These are phyloP conservation scores for Labeo rohita DNA, from an alignment of 2,113 vertebrate genomes.

Conservation along the genomic window DNA sequence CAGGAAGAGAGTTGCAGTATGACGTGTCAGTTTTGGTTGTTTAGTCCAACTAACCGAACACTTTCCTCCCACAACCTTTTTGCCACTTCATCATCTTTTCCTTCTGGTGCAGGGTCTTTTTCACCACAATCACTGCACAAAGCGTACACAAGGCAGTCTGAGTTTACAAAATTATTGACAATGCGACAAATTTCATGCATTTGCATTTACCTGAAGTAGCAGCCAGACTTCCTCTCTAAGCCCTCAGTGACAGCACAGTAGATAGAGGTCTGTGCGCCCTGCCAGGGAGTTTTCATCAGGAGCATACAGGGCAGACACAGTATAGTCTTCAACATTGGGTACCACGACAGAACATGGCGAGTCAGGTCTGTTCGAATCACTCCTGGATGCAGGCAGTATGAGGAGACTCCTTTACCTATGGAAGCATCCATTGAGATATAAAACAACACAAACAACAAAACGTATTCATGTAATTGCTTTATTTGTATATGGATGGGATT, in stretches of 20 bases:
- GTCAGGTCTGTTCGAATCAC: slow-evolving; percentile 74
- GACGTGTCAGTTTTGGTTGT: slow-evolving; percentile 36
- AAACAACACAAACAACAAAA: neutral
- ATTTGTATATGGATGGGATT: neutral
- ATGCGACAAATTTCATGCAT: neutral
- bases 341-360: slow-evolving; percentile 68
- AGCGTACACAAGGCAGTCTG: neutral
- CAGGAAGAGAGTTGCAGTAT: neutral
- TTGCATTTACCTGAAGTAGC: slow-evolving; percentile 75
- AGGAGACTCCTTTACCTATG: slow-evolving; percentile 69
- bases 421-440: slow-evolving; percentile 24
- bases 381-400: slow-evolving; percentile 75
- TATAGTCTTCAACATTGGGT: slow-evolving; percentile 68
- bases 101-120: slow-evolving; percentile 66
- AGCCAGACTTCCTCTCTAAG: slow-evolving; percentile 67
- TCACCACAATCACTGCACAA: slow-evolving; percentile 70
- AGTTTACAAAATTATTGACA: neutral
- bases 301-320: slow-evolving; percentile 65
- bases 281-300: slow-evolving; percentile 74
- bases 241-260: slow-evolving; percentile 72
- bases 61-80: slow-evolving; percentile 74
- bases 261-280: slow-evolving; percentile 76
- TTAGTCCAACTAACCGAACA: slow-evolving; percentile 67
- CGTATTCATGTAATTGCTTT: neutral
- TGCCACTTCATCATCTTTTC: slow-evolving; percentile 63